Conservation (phyloP, 1,140 invertebrate species). For the Sminthurinus signatus region DNA sequence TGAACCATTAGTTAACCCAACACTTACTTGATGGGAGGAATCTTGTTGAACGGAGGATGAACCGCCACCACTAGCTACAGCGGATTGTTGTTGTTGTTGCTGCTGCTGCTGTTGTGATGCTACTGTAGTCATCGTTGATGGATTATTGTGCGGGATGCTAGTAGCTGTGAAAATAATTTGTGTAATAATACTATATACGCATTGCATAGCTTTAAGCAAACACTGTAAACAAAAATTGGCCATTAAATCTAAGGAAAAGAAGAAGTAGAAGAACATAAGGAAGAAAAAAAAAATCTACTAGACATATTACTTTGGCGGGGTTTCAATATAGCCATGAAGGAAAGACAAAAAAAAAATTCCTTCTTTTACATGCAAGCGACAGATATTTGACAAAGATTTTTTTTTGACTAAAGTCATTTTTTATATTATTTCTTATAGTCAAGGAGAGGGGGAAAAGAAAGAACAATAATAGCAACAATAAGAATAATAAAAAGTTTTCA, state of each 20-base stretch:
- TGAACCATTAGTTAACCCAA: slow-evolving; percentile 32
- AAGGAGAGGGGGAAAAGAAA: slow-evolving; percentile 1
- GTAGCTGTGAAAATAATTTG: slow-evolving; percentile 41
- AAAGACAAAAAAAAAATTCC: slow-evolving; percentile 5
- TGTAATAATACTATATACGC: slow-evolving; percentile 40
- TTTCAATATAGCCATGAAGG: slow-evolving; percentile 12
- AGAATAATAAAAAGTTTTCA: slow-evolving; percentile 29
- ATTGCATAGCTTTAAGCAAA: slow-evolving; percentile 33
- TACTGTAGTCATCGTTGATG: slow-evolving; percentile 13
- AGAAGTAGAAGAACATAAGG: too few relatives aligned
- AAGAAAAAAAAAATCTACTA: background rate
- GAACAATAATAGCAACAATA: background rate
- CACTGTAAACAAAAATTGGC: slow-evolving; percentile 21
- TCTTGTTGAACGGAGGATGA: slow-evolving; percentile 27
- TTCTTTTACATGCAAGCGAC: slow-evolving; percentile 15
- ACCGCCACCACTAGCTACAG: background rate
- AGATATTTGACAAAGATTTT: background rate
- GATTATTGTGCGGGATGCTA: slow-evolving; percentile 38
- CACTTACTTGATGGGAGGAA: background rate
- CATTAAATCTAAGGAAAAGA: too few relatives aligned
- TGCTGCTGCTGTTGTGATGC: too few relatives aligned
- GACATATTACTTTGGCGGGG: slow-evolving; percentile 11
- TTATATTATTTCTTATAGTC: background rate
- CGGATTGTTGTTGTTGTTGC: too few relatives aligned
- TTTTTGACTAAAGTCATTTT: background rate